Evolutionary conservation across 1,140 invertebrate species (phyloP).

Genomic region (Zelostemma sp.): DNA sequence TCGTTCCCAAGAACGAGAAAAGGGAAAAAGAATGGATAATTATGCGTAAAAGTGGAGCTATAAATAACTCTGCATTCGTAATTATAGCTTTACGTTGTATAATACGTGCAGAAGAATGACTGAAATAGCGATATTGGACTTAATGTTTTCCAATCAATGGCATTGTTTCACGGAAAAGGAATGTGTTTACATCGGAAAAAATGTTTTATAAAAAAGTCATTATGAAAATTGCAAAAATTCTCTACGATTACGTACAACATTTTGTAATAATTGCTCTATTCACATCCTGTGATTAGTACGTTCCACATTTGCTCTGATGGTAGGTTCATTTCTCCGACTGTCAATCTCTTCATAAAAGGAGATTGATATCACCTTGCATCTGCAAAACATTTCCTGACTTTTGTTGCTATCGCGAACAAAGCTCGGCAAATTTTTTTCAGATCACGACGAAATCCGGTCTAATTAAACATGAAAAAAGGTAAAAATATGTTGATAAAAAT

Average conservation of each 20-base stretch:
- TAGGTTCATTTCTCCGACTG: background rate
- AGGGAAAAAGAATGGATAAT: background rate
- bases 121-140: no score
- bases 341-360: background rate
- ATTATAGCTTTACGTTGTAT: background rate
- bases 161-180: background rate
- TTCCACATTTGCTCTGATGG: background rate
- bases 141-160: background rate
- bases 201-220: background rate
- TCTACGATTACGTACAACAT: no score
- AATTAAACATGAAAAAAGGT: background rate
- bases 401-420: background rate
- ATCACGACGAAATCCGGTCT: background rate
- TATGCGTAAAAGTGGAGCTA: background rate
- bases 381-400: background rate
- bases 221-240: background rate
- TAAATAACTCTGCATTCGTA: background rate
- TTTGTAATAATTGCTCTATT: no score
- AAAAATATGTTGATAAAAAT: no score
- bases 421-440: background rate
- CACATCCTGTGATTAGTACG: background rate
- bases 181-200: background rate
- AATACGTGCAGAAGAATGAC: no score
- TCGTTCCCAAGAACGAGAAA: background rate
- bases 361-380: background rate